phyloP scores from a whole-genome alignment of 37 sponge, comb jelly and placozoan genomes.

The Bolinopsis microptera region DNA sequence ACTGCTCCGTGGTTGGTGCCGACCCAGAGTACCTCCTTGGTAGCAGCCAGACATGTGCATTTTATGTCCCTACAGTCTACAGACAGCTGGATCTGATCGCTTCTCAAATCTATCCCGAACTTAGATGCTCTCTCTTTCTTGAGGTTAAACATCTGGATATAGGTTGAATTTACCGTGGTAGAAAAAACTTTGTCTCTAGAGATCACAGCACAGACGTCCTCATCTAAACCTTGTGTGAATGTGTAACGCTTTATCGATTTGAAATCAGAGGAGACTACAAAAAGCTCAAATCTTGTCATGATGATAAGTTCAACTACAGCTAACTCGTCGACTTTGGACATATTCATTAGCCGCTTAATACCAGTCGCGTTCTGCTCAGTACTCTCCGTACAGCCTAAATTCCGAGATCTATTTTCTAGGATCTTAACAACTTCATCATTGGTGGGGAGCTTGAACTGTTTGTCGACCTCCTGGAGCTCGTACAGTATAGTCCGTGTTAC shows the following conservation, averaged over 20 bases:
- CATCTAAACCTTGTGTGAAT: neutral
- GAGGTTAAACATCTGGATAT: constrained; percentile 21
- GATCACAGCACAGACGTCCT: neutral
- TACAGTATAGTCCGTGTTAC: neutral
- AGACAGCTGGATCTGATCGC: neutral
- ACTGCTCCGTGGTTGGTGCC: constrained; percentile 17
- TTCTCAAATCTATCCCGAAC: neutral
- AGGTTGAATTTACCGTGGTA: neutral
- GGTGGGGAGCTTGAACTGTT: neutral
- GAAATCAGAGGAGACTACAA: constrained; percentile 24
- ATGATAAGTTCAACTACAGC: constrained; percentile 10
- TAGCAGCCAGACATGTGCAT: constrained; percentile 5
- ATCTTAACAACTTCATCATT: neutral
- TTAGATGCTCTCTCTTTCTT: neutral
- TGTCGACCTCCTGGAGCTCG: neutral
- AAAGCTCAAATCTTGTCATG: neutral
- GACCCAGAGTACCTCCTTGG: constrained; percentile 1
- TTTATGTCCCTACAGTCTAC: neutral
- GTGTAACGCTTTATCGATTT: neutral
- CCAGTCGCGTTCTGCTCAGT: neutral
- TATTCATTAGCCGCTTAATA: neutral
- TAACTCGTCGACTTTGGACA: neutral
- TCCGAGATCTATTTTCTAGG: neutral
- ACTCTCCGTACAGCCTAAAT: too few relatives aligned
- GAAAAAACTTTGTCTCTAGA: neutral